Evolutionary conservation across 1,140 invertebrate species (phyloP).

Genomic region (Formica exsecta): DNA sequence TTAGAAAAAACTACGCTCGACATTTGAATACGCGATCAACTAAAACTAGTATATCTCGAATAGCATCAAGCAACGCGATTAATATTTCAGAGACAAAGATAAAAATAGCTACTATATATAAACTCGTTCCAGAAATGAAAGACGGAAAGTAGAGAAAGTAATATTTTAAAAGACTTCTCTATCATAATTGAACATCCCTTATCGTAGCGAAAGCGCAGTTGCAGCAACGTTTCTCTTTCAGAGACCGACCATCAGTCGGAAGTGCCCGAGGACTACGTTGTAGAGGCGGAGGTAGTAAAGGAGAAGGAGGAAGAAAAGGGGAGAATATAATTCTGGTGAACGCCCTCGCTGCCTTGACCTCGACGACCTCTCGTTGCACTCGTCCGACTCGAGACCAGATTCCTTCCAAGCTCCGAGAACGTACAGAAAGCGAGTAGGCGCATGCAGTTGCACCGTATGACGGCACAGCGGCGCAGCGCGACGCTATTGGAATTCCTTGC

Average conservation of each 20-base stretch:
- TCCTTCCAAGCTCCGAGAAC: conserved; percentile 66
- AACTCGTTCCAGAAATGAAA: neutral
- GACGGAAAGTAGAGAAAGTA: neutral
- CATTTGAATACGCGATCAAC: neutral
- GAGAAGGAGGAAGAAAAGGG: conserved; percentile 72
- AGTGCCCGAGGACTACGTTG: conserved; percentile 48
- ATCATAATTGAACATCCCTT: neutral
- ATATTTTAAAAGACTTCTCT: neutral
- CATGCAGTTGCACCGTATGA: conserved; percentile 54
- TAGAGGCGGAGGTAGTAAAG: conserved; percentile 45
- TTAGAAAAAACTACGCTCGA: neutral
- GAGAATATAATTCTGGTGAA: conserved; percentile 80
- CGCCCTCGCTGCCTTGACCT: conserved; percentile 80
- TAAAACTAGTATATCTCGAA: neutral
- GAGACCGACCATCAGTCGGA: conserved; percentile 46
- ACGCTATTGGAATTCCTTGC: conserved; percentile 29
- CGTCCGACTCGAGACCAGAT: conserved; percentile 73
- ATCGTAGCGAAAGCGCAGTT: neutral
- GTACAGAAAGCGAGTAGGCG: conserved; percentile 34
- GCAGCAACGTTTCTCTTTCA: conserved; percentile 18
- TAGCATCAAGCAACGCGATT: neutral
- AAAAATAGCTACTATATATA: neutral
- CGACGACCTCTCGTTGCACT: conserved; percentile 73
- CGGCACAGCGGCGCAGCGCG: conserved; percentile 9
- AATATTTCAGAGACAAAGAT: neutral